Base-by-base conservation (phyloP, 2,113 vertebrate species). In the Clarias macrocephalus region DNA sequence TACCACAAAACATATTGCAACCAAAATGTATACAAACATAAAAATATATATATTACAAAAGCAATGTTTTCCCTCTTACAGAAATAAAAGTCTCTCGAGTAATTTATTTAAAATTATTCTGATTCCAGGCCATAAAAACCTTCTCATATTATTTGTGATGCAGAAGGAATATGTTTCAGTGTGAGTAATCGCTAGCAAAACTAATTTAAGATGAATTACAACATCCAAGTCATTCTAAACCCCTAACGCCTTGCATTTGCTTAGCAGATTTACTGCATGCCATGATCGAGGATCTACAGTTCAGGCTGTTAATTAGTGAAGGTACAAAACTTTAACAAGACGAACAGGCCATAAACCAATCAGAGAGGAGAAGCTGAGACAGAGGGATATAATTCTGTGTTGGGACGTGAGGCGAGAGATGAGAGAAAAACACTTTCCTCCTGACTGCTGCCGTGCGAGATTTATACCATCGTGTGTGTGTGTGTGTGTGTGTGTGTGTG, bases 301-400 rank as follows among this genome's bases (percentile, higher is more conserved):
- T 37, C 62, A 86, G n/a, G 3, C 62, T 86, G 76, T 66, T 81
- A 59, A 86, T 86, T 81, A 86, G 62, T 48, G 63, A 54, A 81
- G 85, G 52, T 59, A 48, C 48, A 68, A 79, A 18, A 37, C 62
- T 13, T 21, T 86, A 76, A 86, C 85, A 68, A 56, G 52, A 65
- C 13, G 25, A 73, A 70, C 28, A 9, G 23, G n/a, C n/a, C 28
- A 57, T 86, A 57, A 81, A 72, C 30, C 42, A 79, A 30, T 28
- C 57, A 48, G 54, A 3, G 25, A 48, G 16, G 37, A 79, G 59
- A 3, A 18, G 15, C 19, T 11, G 33, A 62, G 72, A 63, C 52
- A 37, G 33, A 8, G 72, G 37, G 54, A 77, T 21, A 15, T 48
- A 52, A 62, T 33, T 70, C 75, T 15, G 75, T 48, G 42, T 18